Base-by-base conservation (phyloP, 2,888 invertebrate species). In the Caenorhabditis virilis region DNA sequence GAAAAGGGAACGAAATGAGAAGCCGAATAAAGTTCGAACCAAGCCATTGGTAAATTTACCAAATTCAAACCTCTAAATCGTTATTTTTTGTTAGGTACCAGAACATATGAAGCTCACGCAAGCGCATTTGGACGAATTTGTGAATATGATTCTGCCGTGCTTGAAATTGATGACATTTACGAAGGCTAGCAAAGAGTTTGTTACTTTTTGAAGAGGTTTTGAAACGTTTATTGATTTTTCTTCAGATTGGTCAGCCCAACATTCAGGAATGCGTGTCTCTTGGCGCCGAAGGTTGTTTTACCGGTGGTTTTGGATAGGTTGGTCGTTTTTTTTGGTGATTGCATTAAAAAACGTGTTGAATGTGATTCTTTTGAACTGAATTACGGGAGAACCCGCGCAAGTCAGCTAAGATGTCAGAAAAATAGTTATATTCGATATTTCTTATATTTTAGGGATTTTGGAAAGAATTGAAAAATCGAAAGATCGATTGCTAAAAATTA, bases 231-330 rank as follows among this genome's bases (percentile, higher is more conserved):
- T 25, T 27, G 2, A 39, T 48, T 49, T 16, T 16, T 41, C 43
- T 54, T 43, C 33, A 55, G 61, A 25, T 23, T 51, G 2, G 56
- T 68, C 25, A 65, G 58, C 18, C 62, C 55, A 1, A 51, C 54
- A 1, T 57, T 61, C 38, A 46, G 64, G 30, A 57, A 55, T n/a
- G 52, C 55, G 2, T 60, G 63, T 27, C 45, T 59, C n/a, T 85
- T 95, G 51, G 86, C 92, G 61, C 93, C 94, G 0, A 89, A 90
- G 62, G 85, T 91, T 20, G 90, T 94, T 2, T 88, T 93, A 47
- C 93, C 93, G 0, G 89, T 90, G 43, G 87, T 93, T 15, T 83
- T 95, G 55, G 92, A 93, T 66, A 89, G 89, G 84, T 88, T 38
- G n/a, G n/a, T n/a, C n/a, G n/a, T n/a, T n/a, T n/a, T n/a, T n/a